Evolutionary conservation across 2,888 invertebrate genomes (phyloP), one percentile per base, ranked within the genome.

Genomic region (Hirtodrosophila cameraria): DNA sequence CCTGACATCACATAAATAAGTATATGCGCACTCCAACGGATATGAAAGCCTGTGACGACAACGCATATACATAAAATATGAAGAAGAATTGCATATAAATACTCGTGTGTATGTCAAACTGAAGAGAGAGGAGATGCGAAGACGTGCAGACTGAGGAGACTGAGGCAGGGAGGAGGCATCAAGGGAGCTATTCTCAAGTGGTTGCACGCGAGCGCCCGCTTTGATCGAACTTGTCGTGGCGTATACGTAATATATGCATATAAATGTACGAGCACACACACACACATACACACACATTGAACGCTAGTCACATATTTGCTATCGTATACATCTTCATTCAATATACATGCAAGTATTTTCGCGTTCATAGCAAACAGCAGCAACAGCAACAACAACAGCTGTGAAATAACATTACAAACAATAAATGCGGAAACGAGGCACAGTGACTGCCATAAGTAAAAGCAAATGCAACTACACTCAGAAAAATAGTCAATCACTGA

Each of bases 71-170:
- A 81, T 81, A 81, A 81, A 85, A 85, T 73, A 81, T 81, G 80
- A 84, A 78, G 75, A 78, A 62, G 82, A 84, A 84, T 81, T 84
- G 80, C 80, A 81, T 84, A 85, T 81, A 81, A 81, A 84, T 82
- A 78, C 77, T 62, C 27, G 49, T 23, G 18, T 20, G 5, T 41
- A 58, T 53, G 36, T 18, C 30, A 35, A 31, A 39, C 9, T 59
- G 46, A 25, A 45, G 9, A 18, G 8, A 23, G 27, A 20, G 6
- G 20, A 7, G 27, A 23, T 8, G 43, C 25, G 59, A 38, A 49
- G 41, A 28, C 23, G 6, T n/a, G 67, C 12, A 13, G 31, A n/a
- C 20, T n/a, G n/a, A n/a, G 25, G 6, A 16, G 25, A 12, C 11
- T 38, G 8, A 11, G n/a, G 5, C n/a, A n/a, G 28, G 13, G 38